Conservation (phyloP, 2,113 vertebrate species). For the Carassius auratus region DNA sequence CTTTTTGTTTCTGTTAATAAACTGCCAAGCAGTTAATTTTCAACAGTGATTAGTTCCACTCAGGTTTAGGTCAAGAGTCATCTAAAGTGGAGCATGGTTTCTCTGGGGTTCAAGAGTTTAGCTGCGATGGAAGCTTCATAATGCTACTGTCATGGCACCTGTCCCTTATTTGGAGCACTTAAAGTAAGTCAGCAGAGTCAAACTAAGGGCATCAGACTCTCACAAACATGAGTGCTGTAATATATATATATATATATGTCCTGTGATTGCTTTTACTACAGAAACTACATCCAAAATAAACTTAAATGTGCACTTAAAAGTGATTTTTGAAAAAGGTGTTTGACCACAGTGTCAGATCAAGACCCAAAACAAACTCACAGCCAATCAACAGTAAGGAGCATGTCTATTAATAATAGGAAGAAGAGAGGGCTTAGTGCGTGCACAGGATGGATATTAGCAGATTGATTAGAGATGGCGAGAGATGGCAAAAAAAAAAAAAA, state of each 20-base stretch:
- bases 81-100: slow-evolving; percentile 66
- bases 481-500: too few species aligned
- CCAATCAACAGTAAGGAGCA: too few species aligned
- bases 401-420: too few species aligned
- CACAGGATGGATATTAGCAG: too few species aligned
- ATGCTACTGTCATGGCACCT: background rate
- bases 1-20: slow-evolving; percentile 43
- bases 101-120: slow-evolving; percentile 60
- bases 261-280: background rate
- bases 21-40: slow-evolving; percentile 58
- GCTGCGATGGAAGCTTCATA: background rate
- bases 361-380: too few species aligned
- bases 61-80: slow-evolving; percentile 66
- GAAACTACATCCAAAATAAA: background rate
- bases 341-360: too few species aligned
- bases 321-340: too few species aligned
- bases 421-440: too few species aligned
- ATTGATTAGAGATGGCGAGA: too few species aligned
- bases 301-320: too few species aligned
- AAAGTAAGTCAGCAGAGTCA: background rate
- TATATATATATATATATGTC: background rate
- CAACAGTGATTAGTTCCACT: slow-evolving; percentile 49
- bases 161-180: slow-evolving; percentile 6
- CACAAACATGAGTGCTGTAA: background rate
- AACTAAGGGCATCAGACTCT: background rate